phyloP scores from a whole-genome alignment of 1,140 invertebrate genomes.

The Drosophila navojoa region DNA sequence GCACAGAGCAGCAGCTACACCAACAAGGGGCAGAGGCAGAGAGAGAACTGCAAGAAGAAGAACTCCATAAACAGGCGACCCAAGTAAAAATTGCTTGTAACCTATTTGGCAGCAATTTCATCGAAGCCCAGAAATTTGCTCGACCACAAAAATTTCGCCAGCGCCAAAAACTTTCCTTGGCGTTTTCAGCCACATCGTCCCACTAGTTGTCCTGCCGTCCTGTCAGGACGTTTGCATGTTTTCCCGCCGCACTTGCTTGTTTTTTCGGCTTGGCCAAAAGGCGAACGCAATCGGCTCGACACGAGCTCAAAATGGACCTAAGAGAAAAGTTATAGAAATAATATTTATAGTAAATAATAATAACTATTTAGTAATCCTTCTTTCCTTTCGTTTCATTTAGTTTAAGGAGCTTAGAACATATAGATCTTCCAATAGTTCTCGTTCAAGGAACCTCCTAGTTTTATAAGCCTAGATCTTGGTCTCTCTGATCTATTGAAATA shows the following conservation, averaged over 20 bases:
- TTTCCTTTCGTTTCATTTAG: too few relatives aligned
- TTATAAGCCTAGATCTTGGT: too few relatives aligned
- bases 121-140: constrained; percentile 80
- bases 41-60: constrained; percentile 32
- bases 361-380: too few relatives aligned
- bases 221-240: constrained; percentile 61
- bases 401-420: too few relatives aligned
- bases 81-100: constrained; percentile 79
- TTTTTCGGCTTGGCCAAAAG: constrained; percentile 46
- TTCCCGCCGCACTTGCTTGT: constrained; percentile 23
- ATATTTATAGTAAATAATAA: too few relatives aligned
- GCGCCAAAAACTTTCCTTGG: constrained; percentile 68
- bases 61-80: constrained; percentile 80
- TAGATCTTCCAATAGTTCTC: too few relatives aligned
- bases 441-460: too few relatives aligned
- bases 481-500: too few relatives aligned
- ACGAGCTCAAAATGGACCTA: too few relatives aligned
- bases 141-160: constrained; percentile 79
- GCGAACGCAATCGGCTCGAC: too few relatives aligned
- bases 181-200: constrained; percentile 47
- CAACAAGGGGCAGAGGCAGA: constrained; percentile 6
- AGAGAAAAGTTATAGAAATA: too few relatives aligned
- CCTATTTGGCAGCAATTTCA: constrained; percentile 81
- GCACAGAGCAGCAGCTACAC: constrained; percentile 46
- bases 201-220: constrained; percentile 23